These are phyloP conservation scores for Laticauda laticaudata DNA, from an alignment of 2,113 vertebrate genomes.

Conservation along the genomic window DNA sequence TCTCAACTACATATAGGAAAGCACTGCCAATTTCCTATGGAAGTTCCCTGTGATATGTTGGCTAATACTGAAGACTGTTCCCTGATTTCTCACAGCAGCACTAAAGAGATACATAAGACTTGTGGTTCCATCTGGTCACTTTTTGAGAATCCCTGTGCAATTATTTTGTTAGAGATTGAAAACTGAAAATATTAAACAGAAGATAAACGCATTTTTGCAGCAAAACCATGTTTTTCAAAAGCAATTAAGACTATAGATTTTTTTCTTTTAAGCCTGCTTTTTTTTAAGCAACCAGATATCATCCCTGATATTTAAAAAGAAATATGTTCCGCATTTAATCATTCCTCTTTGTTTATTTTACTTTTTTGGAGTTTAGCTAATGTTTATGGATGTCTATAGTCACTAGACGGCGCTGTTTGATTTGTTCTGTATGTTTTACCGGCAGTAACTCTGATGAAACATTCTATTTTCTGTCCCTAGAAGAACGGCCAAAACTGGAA, in stretches of 20 bases:
- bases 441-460: not conserved
- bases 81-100: not conserved
- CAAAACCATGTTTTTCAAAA: not conserved
- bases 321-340: not conserved
- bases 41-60: not conserved
- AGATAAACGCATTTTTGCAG: not conserved
- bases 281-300: not conserved
- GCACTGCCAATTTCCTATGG: not conserved
- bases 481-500: conserved; percentile 24
- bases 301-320: not conserved
- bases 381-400: not conserved
- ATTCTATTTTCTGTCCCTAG: not conserved
- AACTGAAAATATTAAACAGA: not conserved
- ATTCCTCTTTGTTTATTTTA: not conserved
- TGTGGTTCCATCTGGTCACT: not conserved
- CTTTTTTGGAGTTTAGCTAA: not conserved
- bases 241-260: not conserved
- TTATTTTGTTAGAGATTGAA: not conserved
- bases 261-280: not conserved
- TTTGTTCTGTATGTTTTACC: not conserved
- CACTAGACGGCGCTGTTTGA: not conserved
- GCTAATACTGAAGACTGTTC: not conserved
- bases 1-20: not conserved
- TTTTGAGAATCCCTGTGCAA: not conserved
- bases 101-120: not conserved